Percentiles rank a stretch among this genome's conserved stretches.
phyloP scores from a whole-genome alignment of 2,797 vertebrate species.

The Avahi laniger region DNA sequence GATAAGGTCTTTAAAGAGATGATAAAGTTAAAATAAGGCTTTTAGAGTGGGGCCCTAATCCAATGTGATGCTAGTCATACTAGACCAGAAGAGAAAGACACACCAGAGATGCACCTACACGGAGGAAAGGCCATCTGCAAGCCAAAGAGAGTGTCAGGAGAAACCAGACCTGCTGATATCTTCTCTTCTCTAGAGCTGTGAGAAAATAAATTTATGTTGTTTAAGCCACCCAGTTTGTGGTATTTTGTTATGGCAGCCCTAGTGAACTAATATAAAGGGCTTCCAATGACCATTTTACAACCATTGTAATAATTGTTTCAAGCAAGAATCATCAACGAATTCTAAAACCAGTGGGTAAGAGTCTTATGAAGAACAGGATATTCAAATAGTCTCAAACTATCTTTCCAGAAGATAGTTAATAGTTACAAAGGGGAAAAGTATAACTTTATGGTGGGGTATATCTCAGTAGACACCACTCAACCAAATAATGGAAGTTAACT shows the following conservation, averaged over 20 bases:
- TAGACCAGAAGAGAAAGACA: neutral
- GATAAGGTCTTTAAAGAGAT: neutral
- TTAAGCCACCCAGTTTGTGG: neutral
- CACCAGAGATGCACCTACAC: neutral
- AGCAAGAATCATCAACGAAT: neutral
- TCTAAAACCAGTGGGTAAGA: neutral
- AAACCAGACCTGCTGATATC: too few relatives aligned
- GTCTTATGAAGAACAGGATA: neutral
- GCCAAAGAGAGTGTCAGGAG: too few relatives aligned
- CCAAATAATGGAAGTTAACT: neutral
- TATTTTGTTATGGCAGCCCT: neutral
- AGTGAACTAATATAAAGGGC: neutral
- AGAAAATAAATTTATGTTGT: too few relatives aligned
- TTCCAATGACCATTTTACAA: neutral
- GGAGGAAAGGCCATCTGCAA: too few relatives aligned
- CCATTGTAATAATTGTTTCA: neutral
- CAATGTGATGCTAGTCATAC: neutral
- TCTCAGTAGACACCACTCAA: neutral
- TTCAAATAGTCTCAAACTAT: neutral
- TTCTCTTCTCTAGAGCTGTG: too few relatives aligned
- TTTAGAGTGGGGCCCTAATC: neutral
- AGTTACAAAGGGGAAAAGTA: neutral
- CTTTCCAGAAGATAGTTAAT: neutral
- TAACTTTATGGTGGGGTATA: neutral
- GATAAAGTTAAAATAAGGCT: neutral